Base-by-base conservation (phyloP, 2,888 invertebrate species). In the Microdon myrmicae region DNA sequence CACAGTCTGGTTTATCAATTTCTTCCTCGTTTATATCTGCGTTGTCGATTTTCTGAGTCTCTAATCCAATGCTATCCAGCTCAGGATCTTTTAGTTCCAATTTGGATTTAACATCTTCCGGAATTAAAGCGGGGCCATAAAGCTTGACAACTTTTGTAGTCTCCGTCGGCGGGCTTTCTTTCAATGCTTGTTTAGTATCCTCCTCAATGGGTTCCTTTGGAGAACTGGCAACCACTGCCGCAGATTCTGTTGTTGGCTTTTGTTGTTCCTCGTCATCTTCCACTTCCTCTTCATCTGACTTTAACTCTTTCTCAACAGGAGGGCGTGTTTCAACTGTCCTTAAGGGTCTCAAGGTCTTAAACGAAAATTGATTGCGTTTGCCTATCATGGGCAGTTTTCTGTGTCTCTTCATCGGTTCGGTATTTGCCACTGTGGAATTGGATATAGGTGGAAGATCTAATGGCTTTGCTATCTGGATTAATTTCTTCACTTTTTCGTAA, bases 381-480 rank as follows among this genome's bases (percentile, higher is more conserved):
- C 83, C 84, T 71, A 82, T 81, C 51, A 83, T 73, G 4, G 83
- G 82, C 20, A 82, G 61, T 28, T 73, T 75, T 25, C 69, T 73
- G 0, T 51, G 3, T 38, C 71, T 74, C 68, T 71, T 69, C 2
- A 17, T 14, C 0, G 25, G 4, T 4, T 55, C 35, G 67, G 37
- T 31, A 47, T 41, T 44, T 35, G 68, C 44, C 6, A 22, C 58
- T 68, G 31, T 12, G 4, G 31, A 71, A 71, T 49, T 78, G 74
- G 14, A 80, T 69, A 85, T 74, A 2, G 82, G 77, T 32, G 87
- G 77, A 70, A 83, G 76, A 4, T 71, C 71, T 0, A 88, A 84
- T 0, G 92, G 92, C 59, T 86, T 85, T 0, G 89, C 87, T 26
- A 96, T 81, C 68, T 91, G 89, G 0, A 91, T 85, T 14, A 96